Evolutionary conservation across 2,888 invertebrate species (phyloP), one percentile per base, ranked within the genome.

Genomic region (Bhutanitis thaidina): DNA sequence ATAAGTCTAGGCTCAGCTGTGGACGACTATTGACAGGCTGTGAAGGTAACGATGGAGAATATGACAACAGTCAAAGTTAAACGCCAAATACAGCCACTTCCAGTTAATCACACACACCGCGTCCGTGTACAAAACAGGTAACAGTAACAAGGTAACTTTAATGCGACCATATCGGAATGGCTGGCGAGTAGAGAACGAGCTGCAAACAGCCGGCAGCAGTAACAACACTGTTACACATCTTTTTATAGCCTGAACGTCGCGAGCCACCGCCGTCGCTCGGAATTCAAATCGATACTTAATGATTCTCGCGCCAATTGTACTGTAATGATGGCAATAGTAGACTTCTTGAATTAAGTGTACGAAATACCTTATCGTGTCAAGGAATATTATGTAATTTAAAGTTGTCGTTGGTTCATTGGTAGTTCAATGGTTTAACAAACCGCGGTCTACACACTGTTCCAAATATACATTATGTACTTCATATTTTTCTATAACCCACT

Each of bases 81-180:
- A n/a, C n/a, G n/a, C n/a, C 20, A 20, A 20, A 20, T 3, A 20
- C 20, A 20, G 44, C 12, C 49, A 39, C 39, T 32, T 50, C 49
- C 7, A 25, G 43, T 15, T 1, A 32, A 30, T 39, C 34, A 15
- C 27, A 41, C 27, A 41, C 25, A 10, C 5, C 1, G 15, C 16
- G 12, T 39, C 39, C 43, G 34, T 49, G 49, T 52, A 49, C 43
- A 44, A 46, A 43, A 46, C 38, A 52, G 54, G 48, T 54, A 55
- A 41, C 56, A 55, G 53, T 60, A 65, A 62, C 64, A 59, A 61
- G 59, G 54, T 49, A 64, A 64, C 48, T 62, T 61, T 66, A 62
- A 61, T 59, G 52, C 56, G 43, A 46, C 55, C 53, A 52, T 59
- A 61, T 62, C 55, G 55, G 55, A 60, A 60, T 54, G 57, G 57